Conservation (phyloP, 2,888 invertebrate species). For the Aleiodes alternator region DNA sequence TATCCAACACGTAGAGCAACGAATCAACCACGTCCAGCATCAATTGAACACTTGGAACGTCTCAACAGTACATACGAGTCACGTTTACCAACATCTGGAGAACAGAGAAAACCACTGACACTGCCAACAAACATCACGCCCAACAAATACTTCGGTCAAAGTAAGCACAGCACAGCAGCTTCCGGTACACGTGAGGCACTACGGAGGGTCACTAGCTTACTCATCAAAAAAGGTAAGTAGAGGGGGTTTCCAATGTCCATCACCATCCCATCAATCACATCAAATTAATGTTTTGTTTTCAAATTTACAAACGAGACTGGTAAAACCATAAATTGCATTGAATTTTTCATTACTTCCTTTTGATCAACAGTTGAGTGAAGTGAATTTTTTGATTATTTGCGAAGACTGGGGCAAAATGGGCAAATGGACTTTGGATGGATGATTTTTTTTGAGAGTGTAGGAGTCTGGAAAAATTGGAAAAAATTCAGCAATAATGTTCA, state of each 20-base stretch:
- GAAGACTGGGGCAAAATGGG: too few species aligned
- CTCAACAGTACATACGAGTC: slow-evolving; percentile 76
- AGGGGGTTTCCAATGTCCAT: slow-evolving; percentile 63
- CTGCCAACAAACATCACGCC: slow-evolving; percentile 92
- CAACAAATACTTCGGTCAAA: slow-evolving; percentile 84
- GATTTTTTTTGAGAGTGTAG: too few species aligned
- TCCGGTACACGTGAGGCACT: slow-evolving; percentile 84
- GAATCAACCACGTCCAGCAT: slow-evolving; percentile 84
- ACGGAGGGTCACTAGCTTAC: slow-evolving; percentile 90
- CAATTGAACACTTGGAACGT: slow-evolving; percentile 90
- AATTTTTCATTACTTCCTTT: not conserved
- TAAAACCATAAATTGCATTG: not conserved
- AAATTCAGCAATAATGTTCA: too few species aligned
- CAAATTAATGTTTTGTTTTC: slow-evolving; percentile 5
- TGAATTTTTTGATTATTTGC: too few species aligned
- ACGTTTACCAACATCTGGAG: slow-evolving; percentile 75
- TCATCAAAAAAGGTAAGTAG: slow-evolving; percentile 88
- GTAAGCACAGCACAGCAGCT: slow-evolving; percentile 87
- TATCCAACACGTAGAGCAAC: slow-evolving; percentile 80
- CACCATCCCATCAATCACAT: slow-evolving; percentile 24
- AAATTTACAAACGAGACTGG: slow-evolving; percentile 7
- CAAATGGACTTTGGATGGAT: too few species aligned
- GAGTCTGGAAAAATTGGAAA: too few species aligned
- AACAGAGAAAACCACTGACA: slow-evolving; percentile 87
- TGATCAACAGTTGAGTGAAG: too few species aligned